Base-by-base conservation (phyloP, 2,113 vertebrate species). In the Choloepus hoffmanni region DNA sequence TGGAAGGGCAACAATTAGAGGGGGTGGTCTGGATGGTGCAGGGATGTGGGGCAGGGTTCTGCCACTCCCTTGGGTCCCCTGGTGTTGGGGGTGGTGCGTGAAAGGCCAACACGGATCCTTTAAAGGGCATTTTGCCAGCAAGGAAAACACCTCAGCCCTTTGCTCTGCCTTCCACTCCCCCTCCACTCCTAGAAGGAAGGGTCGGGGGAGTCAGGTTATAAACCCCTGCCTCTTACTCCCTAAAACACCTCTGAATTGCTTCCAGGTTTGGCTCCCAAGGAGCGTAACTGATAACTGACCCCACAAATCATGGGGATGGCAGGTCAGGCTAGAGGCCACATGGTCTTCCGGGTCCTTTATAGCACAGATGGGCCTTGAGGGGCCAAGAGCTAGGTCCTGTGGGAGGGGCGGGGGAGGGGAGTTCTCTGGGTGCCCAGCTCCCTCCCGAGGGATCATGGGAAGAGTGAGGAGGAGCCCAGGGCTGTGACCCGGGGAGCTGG, bases 301-400 rank as follows among this genome's bases (percentile, higher is more conserved):
- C 53, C 77, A 95, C 96, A 97, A 96, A 95, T 95, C 96, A 97
- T 5, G 45, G 67, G 60, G 33, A 53, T 92, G 87, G 84, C 96
- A 96, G 82, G 87, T 91, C 70, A 86, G 77, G 85, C 67, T 67
- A n/a, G 73, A 84, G 77, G 83, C 67, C 62, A 30, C 73, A 48
- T 94, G 90, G 76, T 79, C 96, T 90, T 95, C 84, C n/a, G 94
- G 89, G 67, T 70, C 88, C 83, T 94, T 94, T 84, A 77, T 55
- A 74, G n/a, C 6, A 21, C 12, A 62, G 73, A 85, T 92, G 81
- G 70, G 92, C 86, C 21, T 28, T n/a, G 0, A 68, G 68, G 40
- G 55, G 76, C 21, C 79, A 83, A 74, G 36, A 86, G 76, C 28
- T 65, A 67, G 63, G 78, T 24, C 81, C 58, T 28, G 67, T 0